Evolutionary conservation across 2,888 invertebrate species (phyloP).

Genomic region (Stratiomys singularior): DNA sequence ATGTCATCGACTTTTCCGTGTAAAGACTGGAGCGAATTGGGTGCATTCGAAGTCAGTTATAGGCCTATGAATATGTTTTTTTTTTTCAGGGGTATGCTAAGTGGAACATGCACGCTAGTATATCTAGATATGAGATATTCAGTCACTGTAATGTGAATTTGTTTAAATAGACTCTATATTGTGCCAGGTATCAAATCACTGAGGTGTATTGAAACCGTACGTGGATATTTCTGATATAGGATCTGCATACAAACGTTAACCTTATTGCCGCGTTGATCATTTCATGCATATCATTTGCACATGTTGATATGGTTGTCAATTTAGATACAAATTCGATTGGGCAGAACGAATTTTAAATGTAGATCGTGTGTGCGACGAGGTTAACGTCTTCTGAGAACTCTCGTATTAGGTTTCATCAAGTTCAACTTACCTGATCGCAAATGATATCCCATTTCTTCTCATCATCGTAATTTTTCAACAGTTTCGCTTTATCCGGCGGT

Average conservation of each 20-base stretch:
- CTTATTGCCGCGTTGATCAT: not conserved
- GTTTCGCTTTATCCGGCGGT: slow-evolving; percentile 98
- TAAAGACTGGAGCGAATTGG: not conserved
- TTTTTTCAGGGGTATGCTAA: not conserved
- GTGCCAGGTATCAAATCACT: not conserved
- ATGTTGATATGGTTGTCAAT: not conserved
- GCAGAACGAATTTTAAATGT: too few relatives aligned
- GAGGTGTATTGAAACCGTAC: not conserved
- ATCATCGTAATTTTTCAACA: slow-evolving; percentile 93
- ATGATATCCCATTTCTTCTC: slow-evolving; percentile 99
- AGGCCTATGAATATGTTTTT: not conserved
- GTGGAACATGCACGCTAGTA: not conserved
- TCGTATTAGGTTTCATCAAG: not conserved
- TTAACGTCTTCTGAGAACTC: not conserved
- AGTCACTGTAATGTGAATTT: too few relatives aligned
- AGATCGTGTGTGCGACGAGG: too few relatives aligned
- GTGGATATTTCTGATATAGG: too few relatives aligned
- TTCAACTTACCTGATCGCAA: slow-evolving; percentile 88
- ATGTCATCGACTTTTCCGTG: slow-evolving; percentile 18
- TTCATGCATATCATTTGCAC: slow-evolving; percentile 31
- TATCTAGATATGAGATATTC: not conserved
- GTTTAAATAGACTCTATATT: not conserved
- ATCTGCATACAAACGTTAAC: too few relatives aligned
- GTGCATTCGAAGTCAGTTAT: not conserved
- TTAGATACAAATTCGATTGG: not conserved